A percentile compares a stretch with the other conserved stretches of the same genome.
Evolutionary conservation across 2,113 vertebrate genomes (phyloP).

Genomic region (Dasyprocta punctata): DNA sequence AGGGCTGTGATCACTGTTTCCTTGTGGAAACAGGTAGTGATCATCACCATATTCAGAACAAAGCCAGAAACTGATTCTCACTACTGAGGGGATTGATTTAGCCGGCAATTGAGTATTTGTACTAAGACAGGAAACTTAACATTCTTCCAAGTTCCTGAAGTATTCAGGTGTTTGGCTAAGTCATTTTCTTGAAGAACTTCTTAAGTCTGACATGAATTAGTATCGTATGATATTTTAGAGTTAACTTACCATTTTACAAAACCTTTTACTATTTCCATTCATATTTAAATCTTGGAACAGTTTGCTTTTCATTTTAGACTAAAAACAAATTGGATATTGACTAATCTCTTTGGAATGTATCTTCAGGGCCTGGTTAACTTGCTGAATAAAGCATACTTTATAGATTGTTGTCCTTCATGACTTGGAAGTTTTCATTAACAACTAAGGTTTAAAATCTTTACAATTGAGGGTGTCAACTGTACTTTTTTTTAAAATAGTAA

Average conservation of each 20-base stretch:
- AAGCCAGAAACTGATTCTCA: background rate
- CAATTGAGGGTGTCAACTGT: background rate
- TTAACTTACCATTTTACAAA: slow-evolving; percentile 28
- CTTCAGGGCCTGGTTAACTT: slow-evolving; percentile 39
- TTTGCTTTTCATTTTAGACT: slow-evolving; percentile 56
- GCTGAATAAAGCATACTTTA: slow-evolving; percentile 1
- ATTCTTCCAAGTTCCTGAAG: background rate
- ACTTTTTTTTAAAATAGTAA: background rate
- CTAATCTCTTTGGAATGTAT: slow-evolving; percentile 50
- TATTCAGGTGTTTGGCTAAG: background rate
- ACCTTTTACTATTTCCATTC: slow-evolving; percentile 40
- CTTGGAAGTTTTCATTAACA: slow-evolving; percentile 22
- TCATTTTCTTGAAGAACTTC: background rate
- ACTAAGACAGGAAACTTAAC: background rate
- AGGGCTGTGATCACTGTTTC: background rate
- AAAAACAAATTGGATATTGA: slow-evolving; percentile 58
- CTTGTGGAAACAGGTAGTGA: background rate
- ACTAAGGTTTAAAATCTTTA: slow-evolving; percentile 38
- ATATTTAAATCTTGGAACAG: slow-evolving; percentile 2
- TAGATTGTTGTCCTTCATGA: slow-evolving; percentile 16
- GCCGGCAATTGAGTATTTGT: background rate
- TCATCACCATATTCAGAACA: slow-evolving; percentile 15
- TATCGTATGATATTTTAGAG: background rate
- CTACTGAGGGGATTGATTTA: background rate
- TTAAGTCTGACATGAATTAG: slow-evolving; percentile 13